Conservation (phyloP, 1,140 invertebrate genomes). For the Schlechtendalia chinensis region DNA sequence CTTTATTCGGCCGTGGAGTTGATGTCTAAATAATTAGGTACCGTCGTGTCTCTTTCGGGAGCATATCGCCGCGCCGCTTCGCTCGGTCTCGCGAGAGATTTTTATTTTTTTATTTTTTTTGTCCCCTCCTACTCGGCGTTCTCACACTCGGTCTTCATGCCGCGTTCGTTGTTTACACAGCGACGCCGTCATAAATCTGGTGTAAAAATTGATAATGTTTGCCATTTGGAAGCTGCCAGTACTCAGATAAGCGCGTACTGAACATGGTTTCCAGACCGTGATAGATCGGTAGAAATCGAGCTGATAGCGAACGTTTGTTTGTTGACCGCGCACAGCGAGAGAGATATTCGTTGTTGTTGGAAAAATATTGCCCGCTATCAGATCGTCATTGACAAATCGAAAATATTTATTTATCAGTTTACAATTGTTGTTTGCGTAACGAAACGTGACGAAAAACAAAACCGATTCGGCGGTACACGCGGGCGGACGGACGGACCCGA, state of each 20-base stretch:
- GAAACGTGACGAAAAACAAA: too few species aligned
- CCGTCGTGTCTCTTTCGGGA: conserved; percentile 42
- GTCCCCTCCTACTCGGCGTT: background rate
- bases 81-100: conserved; percentile 12
- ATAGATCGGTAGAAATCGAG: conserved; percentile 45
- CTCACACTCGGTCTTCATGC: background rate
- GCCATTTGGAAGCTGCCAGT: conserved; percentile 17
- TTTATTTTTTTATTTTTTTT: background rate
- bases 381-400: too few species aligned
- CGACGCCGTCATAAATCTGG: conserved; percentile 34
- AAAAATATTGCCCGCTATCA: background rate
- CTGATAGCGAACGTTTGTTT: conserved; percentile 11
- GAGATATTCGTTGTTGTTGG: background rate
- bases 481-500: too few species aligned
- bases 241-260: conserved; percentile 38
- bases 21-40: conserved; percentile 50
- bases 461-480: too few species aligned
- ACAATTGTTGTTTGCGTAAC: too few species aligned
- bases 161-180: conserved; percentile 33
- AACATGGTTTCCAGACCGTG: conserved; percentile 33
- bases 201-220: conserved; percentile 49
- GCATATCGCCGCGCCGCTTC: background rate
- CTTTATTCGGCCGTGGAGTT: conserved; percentile 44
- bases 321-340: background rate
- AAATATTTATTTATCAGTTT: too few species aligned